Evolutionary conservation across 2,113 vertebrate genomes (phyloP).

Genomic region (Lycaon pictus): DNA sequence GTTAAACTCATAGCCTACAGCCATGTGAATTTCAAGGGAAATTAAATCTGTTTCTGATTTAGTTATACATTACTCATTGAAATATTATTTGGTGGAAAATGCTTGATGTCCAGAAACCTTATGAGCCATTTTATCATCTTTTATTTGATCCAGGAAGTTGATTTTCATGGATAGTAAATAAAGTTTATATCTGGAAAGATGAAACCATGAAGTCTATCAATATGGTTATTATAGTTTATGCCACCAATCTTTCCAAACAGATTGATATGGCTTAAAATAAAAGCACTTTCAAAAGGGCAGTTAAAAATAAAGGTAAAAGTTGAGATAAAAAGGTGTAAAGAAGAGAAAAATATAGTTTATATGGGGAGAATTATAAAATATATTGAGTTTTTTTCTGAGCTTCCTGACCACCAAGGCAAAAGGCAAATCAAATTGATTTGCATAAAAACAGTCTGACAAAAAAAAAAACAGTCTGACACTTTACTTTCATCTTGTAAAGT

Average conservation of each 20-base stretch:
- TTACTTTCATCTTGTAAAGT: not conserved
- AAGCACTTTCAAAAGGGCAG: slow-evolving; percentile 6
- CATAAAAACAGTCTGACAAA: not conserved
- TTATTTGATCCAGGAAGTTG: slow-evolving; percentile 74
- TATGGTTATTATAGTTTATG: slow-evolving; percentile 58
- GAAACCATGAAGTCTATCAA: slow-evolving; percentile 57
- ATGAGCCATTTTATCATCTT: slow-evolving; percentile 73
- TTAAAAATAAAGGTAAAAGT: slow-evolving; percentile 48
- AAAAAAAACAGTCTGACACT: not conserved
- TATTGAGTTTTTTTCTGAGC: slow-evolving; percentile 19
- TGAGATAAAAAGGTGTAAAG: slow-evolving; percentile 4
- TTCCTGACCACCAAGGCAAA: not conserved
- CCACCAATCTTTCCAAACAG: slow-evolving; percentile 52
- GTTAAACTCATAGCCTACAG: slow-evolving; percentile 31
- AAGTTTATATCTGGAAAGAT: slow-evolving; percentile 71
- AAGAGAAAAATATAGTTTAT: not conserved
- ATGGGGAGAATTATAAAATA: not conserved
- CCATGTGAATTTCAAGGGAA: slow-evolving; percentile 73
- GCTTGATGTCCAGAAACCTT: slow-evolving; percentile 71
- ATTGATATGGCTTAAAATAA: not conserved
- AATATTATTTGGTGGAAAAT: slow-evolving; percentile 74
- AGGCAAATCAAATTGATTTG: not conserved
- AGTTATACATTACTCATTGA: slow-evolving; percentile 54
- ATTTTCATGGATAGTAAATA: slow-evolving; percentile 77
- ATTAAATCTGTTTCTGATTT: slow-evolving; percentile 75